These are phyloP conservation scores for Mohoua ochrocephala DNA, from an alignment of 2,113 vertebrate genomes.

Conservation along the genomic window DNA sequence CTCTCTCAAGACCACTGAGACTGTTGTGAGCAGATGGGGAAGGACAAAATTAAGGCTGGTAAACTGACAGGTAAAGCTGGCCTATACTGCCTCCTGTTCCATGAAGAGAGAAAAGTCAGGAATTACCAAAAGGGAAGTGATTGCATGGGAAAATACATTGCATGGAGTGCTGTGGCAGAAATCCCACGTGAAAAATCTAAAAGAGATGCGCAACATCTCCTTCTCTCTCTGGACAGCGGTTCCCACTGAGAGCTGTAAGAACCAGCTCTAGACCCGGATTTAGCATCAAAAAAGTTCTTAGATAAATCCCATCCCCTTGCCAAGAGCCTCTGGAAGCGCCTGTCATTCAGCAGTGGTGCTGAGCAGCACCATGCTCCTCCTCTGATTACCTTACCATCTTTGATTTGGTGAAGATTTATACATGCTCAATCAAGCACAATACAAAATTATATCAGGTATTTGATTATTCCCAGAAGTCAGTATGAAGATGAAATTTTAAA, in stretches of 20 bases:
- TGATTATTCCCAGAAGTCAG: not conserved
- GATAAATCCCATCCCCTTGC: not conserved
- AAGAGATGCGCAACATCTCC: not conserved
- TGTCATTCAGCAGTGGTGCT: not conserved
- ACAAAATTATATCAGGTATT: not conserved
- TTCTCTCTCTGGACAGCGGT: not conserved
- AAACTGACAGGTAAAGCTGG: not conserved
- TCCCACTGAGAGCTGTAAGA: not conserved
- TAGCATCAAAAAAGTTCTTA: not conserved
- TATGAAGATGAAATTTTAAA: not conserved
- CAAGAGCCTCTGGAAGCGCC: not conserved
- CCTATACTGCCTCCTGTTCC: not conserved
- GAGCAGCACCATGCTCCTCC: not conserved
- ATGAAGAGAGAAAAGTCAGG: not conserved
- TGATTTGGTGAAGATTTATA: not conserved
- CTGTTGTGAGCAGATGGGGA: accelerated
- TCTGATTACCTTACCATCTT: not conserved
- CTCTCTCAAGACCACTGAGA: not conserved
- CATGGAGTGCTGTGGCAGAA: not conserved
- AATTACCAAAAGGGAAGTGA: not conserved
- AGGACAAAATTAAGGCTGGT: not conserved
- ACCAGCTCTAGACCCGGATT: not conserved
- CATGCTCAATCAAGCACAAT: not conserved
- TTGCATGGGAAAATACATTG: not conserved
- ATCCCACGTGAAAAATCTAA: not conserved